Evolutionary conservation across 2,113 vertebrate species (phyloP).

Genomic region (Oenanthe oenanthe): DNA sequence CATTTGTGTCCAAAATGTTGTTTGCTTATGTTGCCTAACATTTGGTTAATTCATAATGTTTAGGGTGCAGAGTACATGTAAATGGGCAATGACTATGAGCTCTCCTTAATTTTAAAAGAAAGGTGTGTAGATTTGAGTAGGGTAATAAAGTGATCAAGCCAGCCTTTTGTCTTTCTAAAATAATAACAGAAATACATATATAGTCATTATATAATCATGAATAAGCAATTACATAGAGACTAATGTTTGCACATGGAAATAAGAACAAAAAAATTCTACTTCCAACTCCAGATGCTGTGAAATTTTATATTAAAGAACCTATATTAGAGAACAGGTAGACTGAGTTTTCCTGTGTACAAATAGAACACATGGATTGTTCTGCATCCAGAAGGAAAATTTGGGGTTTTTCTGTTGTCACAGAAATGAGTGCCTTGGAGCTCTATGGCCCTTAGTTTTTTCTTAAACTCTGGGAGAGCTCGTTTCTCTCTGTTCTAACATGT

Average conservation of each 20-base stretch:
- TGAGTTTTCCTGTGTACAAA: neutral
- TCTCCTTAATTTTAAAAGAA: neutral
- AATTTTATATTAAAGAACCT: neutral
- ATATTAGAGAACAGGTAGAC: neutral
- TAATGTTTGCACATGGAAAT: neutral
- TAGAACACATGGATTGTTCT: neutral
- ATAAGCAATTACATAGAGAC: neutral
- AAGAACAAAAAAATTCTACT: neutral
- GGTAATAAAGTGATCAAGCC: fast-evolving
- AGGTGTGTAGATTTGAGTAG: neutral
- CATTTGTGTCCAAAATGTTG: neutral
- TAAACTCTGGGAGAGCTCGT: neutral
- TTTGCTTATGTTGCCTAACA: neutral
- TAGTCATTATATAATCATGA: neutral
- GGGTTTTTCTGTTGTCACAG: neutral
- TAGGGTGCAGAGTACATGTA: neutral
- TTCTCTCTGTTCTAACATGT: neutral
- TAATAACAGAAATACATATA: neutral
- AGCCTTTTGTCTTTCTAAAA: neutral
- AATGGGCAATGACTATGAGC: neutral
- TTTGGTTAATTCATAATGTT: neutral
- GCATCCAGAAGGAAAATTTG: neutral
- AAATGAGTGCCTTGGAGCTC: neutral
- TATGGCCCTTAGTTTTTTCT: neutral
- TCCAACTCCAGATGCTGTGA: neutral